Base-by-base conservation (phyloP, 2,113 vertebrate species). In the Malurus melanocephalus region DNA sequence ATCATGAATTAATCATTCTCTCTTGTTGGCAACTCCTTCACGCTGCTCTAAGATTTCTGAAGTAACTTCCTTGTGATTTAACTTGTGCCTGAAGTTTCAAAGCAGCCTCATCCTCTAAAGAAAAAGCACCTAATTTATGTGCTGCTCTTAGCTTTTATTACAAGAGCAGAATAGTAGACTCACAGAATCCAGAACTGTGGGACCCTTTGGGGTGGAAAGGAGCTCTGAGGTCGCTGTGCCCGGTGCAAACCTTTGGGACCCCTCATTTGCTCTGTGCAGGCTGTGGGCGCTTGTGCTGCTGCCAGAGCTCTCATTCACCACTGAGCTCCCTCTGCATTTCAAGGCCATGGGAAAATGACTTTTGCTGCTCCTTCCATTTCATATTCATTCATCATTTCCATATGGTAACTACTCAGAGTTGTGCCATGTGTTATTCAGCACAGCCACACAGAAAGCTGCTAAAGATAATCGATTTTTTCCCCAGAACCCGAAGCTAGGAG, bases 1-100 rank as follows among this genome's bases (percentile, higher is more conserved):
- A 74, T 91, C 82, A 95, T 94, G 92, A 96, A 96, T 96, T 93
- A 96, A 95, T 95, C 86, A 95, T 91, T 24, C 69, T 28, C 67
- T 88, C 35, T 22, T 48, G 78, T 60, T 92, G 91, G 92, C 84
- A 89, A 83, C 89, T 52, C 79, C 87, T 93, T 73, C 89, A 22
- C 49, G 6, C 87, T 65, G 67, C 93, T 93, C 77, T 15, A 35
- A 81, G 80, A 59, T 73, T 91, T 85, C 88, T 93, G 89, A 78
- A 95, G 93, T 56, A 85, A 59, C 72, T 94, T 93, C 88, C 77
- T 82, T 67, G 85, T 93, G 12, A 87, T 87, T 94, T 93, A 93
- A 94, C 93, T 92, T 72, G 87, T 78, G 89, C 94, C 88, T 93
- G 85, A 48, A 76, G 81, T 95, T 95, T 71, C 88, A 92, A 92